Evolutionary conservation across 92 coral and sea anemone genomes (phyloP).

Genomic region (Galaxea fascicularis): DNA sequence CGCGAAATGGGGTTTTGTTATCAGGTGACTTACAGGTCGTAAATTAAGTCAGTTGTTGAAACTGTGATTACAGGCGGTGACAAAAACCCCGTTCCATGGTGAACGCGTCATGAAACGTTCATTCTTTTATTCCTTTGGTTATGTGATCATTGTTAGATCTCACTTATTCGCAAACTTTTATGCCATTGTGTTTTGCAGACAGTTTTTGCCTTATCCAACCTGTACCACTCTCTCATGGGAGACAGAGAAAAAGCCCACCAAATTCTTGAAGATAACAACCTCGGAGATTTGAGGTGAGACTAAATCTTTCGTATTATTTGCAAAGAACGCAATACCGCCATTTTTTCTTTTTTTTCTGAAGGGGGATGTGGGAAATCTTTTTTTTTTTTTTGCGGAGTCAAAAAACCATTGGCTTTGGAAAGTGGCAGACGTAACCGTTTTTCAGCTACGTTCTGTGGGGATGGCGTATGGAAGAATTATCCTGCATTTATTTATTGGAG

Average conservation of each 20-base stretch:
- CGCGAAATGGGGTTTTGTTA: no score
- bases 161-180: neutral
- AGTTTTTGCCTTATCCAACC: constrained; percentile 16
- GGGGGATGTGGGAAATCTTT: no score
- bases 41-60: no score
- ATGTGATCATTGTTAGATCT: neutral
- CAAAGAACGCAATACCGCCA: neutral
- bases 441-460: no score
- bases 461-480: no score
- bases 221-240: constrained; percentile 21
- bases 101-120: neutral
- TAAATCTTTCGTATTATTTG: neutral
- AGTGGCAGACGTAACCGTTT: no score
- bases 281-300: constrained; percentile 1
- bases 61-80: no score
- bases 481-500: no score
- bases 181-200: neutral
- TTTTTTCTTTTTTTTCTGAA: neutral
- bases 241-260: constrained; percentile 32
- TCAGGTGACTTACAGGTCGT: no score
- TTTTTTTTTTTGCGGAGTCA: no score
- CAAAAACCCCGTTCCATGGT: no score
- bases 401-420: no score
- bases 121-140: neutral
- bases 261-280: constrained; percentile 11